Conservation (phyloP, 2,113 vertebrate genomes). For the Stigmatopora nigra region DNA sequence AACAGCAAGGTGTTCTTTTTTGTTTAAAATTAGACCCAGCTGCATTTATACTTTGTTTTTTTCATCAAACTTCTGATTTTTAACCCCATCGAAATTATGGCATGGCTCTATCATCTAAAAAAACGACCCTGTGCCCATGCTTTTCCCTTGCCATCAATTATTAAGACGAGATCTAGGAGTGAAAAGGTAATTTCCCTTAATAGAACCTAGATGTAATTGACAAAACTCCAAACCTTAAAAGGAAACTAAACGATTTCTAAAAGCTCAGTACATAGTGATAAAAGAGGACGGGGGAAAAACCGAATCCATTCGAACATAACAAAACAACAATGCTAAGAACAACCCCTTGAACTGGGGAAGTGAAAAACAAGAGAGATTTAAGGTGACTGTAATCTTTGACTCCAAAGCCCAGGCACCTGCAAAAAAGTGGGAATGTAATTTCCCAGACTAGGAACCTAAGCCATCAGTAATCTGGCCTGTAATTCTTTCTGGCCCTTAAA, state of each 20-base stretch:
- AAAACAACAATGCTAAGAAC: conserved; percentile 54
- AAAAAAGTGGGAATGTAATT: conserved; percentile 71
- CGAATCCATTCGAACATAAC: conserved; percentile 59
- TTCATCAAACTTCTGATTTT: conserved; percentile 31
- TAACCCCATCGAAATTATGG: conserved; percentile 42
- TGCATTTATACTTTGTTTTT: conserved; percentile 25
- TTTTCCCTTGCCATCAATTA: conserved; percentile 56
- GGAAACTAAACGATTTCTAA: conserved; percentile 47
- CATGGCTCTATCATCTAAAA: conserved; percentile 36
- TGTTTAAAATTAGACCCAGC: conserved; percentile 24
- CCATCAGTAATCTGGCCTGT: conserved; percentile 73
- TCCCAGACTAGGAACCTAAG: conserved; percentile 75
- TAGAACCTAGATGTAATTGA: conserved; percentile 52
- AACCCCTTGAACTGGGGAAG: conserved; percentile 57
- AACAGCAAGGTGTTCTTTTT: conserved; percentile 9
- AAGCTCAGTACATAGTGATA: conserved; percentile 56
- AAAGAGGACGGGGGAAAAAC: conserved; percentile 45
- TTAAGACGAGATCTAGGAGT: conserved; percentile 58
- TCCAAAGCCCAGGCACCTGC: conserved; percentile 60
- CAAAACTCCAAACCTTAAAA: conserved; percentile 49
- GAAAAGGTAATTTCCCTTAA: conserved; percentile 62
- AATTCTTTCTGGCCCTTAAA: conserved; percentile 77
- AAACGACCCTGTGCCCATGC: conserved; percentile 35
- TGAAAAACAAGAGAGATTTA: conserved; percentile 65
- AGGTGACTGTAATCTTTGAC: conserved; percentile 63